Percentiles rank a stretch among this genome's conserved stretches.
These are phyloP conservation scores for Aegypius monachus DNA, from an alignment of 2,113 vertebrate genomes.

Conservation along the genomic window DNA sequence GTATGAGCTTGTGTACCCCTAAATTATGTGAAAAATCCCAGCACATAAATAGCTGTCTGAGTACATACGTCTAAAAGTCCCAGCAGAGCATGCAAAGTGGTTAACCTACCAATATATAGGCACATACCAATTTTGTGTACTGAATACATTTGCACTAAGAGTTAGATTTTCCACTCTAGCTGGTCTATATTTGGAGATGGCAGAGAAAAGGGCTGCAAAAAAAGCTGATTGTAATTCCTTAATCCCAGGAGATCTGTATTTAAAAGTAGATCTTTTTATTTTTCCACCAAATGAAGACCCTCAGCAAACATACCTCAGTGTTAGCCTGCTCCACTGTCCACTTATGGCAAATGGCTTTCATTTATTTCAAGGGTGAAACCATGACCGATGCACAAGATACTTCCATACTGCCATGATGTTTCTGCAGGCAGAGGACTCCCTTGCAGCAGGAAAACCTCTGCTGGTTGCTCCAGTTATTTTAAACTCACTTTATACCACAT, in stretches of 20 bases:
- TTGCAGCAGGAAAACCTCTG: not conserved
- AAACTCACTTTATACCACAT: not conserved
- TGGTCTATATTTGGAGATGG: not conserved
- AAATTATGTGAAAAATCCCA: slow-evolving; percentile 22
- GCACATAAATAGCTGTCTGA: slow-evolving; percentile 2
- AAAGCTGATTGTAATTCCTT: not conserved
- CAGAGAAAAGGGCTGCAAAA: not conserved
- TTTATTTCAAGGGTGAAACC: not conserved
- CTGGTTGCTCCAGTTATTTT: not conserved
- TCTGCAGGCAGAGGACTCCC: not conserved
- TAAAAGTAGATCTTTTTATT: not conserved
- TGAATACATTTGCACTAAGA: not conserved
- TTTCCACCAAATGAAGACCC: not conserved
- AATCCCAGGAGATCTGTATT: not conserved
- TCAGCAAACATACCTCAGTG: not conserved
- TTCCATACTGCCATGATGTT: not conserved
- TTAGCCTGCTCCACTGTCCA: not conserved
- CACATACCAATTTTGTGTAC: slow-evolving; percentile 35
- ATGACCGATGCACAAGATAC: not conserved
- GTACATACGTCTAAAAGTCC: not conserved
- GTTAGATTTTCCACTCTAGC: slow-evolving; percentile 3
- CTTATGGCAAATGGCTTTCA: not conserved
- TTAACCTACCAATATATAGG: not conserved
- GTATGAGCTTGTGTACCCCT: not conserved
- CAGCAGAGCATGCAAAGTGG: not conserved